Conservation (phyloP, 2,888 invertebrate species). For the Sepioteuthis lessoniana region DNA sequence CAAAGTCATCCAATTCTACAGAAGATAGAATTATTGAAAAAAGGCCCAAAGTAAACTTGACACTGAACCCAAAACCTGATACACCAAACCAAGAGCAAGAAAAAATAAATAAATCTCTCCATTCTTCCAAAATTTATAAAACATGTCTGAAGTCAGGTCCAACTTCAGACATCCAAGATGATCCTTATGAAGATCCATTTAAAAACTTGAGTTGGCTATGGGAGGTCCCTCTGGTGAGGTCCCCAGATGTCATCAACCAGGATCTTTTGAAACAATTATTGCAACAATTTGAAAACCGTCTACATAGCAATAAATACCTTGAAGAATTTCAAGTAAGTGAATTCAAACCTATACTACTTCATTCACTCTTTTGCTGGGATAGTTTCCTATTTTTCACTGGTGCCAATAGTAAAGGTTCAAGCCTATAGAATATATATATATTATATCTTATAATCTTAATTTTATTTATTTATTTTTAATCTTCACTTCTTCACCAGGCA, state of each 20-base stretch:
- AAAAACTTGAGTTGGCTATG: slow-evolving; percentile 60
- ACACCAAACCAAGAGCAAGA: not conserved
- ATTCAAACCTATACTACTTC: not conserved
- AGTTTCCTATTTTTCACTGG: too few relatives aligned
- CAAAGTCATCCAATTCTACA: not conserved
- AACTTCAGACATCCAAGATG: not conserved
- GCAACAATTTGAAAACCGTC: slow-evolving; percentile 56
- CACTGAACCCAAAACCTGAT: not conserved
- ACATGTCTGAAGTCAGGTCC: not conserved
- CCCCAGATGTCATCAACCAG: slow-evolving; percentile 58
- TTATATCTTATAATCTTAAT: too few relatives aligned
- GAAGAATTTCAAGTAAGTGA: slow-evolving; percentile 69
- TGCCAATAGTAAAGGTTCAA: too few relatives aligned
- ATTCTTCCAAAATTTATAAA: not conserved
- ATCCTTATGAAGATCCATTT: not conserved
- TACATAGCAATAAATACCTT: slow-evolving; percentile 66
- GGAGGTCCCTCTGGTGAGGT: slow-evolving; percentile 60
- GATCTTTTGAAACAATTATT: slow-evolving; percentile 57
- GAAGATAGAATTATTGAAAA: too few relatives aligned
- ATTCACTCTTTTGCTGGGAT: not conserved
- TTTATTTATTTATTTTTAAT: too few relatives aligned
- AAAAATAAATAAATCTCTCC: not conserved
- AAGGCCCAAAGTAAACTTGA: too few relatives aligned
- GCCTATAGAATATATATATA: too few relatives aligned
- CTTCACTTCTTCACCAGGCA: too few relatives aligned